Evolutionary conservation across 1,140 invertebrate genomes (phyloP).

Genomic region (Calycopis cecrops): DNA sequence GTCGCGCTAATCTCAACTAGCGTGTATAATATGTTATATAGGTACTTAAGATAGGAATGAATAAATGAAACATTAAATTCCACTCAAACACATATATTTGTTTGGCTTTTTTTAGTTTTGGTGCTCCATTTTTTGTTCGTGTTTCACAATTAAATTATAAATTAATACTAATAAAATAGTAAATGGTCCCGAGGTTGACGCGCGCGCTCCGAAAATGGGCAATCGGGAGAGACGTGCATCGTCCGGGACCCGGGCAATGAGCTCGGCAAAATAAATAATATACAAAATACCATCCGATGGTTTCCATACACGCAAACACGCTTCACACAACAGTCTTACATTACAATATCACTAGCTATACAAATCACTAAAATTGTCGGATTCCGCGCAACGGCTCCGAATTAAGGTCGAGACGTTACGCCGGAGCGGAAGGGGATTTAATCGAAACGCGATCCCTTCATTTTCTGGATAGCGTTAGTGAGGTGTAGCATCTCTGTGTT

Average conservation of each 20-base stretch:
- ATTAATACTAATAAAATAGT: constrained; percentile 67
- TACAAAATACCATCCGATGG: constrained; percentile 70
- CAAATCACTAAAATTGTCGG: constrained; percentile 55
- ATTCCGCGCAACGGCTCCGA: no score
- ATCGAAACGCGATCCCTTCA: constrained; percentile 78
- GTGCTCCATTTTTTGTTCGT: constrained; percentile 69
- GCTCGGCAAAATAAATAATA: constrained; percentile 71
- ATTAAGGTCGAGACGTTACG: constrained; percentile 40
- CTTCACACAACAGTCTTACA: constrained; percentile 63
- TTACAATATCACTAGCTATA: constrained; percentile 73
- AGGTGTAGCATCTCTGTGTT: constrained; percentile 90
- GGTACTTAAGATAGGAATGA: no score
- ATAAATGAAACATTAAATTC: constrained; percentile 50
- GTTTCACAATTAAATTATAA: constrained; percentile 63
- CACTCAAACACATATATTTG: constrained; percentile 70
- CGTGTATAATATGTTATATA: no score
- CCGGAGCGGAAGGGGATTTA: constrained; percentile 45
- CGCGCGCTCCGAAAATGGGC: constrained; percentile 60
- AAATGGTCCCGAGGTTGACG: constrained; percentile 46
- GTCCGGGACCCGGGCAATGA: constrained; percentile 63
- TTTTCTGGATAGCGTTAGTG: constrained; percentile 88
- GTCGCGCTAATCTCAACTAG: no score
- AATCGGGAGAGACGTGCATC: constrained; percentile 51
- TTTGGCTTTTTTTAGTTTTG: constrained; percentile 61
- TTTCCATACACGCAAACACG: constrained; percentile 53